These are phyloP conservation scores for Bombyx mori DNA, from an alignment of 1,140 invertebrate species.

Conservation along the genomic window ASM3026992v2 NC_085113.1:11034001-11034500, in stretches of 20 bases:
- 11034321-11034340: too few relatives aligned
- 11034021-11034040: constrained; percentile 6
- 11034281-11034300: constrained; percentile 8
- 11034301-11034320: not conserved
- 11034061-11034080: constrained; percentile 5
- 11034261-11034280: constrained; percentile 2
- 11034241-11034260: constrained; percentile 8
- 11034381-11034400: too few relatives aligned
- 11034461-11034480: too few relatives aligned
- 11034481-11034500: too few relatives aligned
- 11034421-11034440: too few relatives aligned
- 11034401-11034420: too few relatives aligned
- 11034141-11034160: constrained; percentile 8
- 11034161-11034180: constrained; percentile 10
- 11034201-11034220: constrained; percentile 10
- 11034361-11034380: too few relatives aligned
- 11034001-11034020: constrained; percentile 7
- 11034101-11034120: constrained; percentile 8
- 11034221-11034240: constrained; percentile 10
- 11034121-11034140: constrained; percentile 7
- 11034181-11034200: constrained; percentile 6
- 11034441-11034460: too few relatives aligned
- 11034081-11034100: constrained; percentile 5
- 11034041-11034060: constrained; percentile 2
- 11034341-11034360: too few relatives aligned